phyloP scores from a whole-genome alignment of 1,140 invertebrate species.

The Hyles euphorbiae region DNA sequence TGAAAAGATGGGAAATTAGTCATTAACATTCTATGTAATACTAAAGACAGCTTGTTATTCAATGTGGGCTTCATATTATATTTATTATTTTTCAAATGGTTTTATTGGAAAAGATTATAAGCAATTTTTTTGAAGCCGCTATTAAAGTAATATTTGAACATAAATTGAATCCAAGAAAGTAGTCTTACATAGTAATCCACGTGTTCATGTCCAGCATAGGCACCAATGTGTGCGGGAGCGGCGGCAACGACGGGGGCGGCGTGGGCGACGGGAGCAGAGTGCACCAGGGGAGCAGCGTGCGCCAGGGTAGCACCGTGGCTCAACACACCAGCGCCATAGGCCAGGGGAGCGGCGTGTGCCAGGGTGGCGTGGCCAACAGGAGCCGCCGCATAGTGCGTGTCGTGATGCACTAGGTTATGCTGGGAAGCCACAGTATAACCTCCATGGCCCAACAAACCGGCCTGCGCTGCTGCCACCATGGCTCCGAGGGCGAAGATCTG shows the following conservation, averaged over 20 bases:
- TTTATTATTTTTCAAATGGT: too few relatives aligned
- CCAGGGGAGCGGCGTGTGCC: conserved; percentile 18
- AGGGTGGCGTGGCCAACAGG: conserved; percentile 11
- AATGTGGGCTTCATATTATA: too few relatives aligned
- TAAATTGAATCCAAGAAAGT: too few relatives aligned
- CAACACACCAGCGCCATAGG: conserved; percentile 11
- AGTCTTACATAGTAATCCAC: conserved; percentile 50
- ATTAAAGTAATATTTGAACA: too few relatives aligned
- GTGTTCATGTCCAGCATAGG: conserved; percentile 24
- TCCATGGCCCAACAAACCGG: conserved; percentile 48
- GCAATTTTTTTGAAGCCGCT: too few relatives aligned
- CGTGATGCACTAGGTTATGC: conserved; percentile 37
- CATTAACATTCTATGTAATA: too few relatives aligned
- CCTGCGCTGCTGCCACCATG: conserved; percentile 48
- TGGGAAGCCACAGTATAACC: conserved; percentile 37
- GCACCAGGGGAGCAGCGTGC: conserved; percentile 28
- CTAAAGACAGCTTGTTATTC: too few relatives aligned
- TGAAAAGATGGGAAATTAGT: not conserved
- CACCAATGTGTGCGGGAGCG: conserved; percentile 22
- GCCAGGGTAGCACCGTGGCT: conserved; percentile 29
- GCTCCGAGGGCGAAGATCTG: conserved; percentile 61
- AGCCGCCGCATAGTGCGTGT: conserved; percentile 22
- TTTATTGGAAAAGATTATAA: too few relatives aligned
- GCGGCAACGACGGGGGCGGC: conserved; percentile 21
- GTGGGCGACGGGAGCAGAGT: conserved; percentile 21